Evolutionary conservation across 2,888 invertebrate species (phyloP), one percentile per base, ranked within the genome.

Genomic region (Criorhina ranunculi): DNA sequence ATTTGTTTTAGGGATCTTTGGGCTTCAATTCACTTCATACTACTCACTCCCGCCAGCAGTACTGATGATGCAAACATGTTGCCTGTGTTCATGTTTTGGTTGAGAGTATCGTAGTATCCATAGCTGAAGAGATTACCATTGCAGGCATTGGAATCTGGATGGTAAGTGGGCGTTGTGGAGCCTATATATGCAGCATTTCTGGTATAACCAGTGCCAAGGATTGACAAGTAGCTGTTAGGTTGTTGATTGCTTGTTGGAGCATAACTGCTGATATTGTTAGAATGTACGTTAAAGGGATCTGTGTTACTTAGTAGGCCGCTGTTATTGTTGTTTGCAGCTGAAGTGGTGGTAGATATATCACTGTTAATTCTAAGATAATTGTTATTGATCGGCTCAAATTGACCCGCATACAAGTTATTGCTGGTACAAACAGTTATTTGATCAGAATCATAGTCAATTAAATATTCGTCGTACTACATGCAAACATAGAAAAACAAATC

Each of bases 401-500:
- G 85, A 64, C 70, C 70, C 42, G 77, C 70, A 81, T 77, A 87
- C 66, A 76, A 40, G 72, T 80, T 86, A 86, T 87, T 87, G 76
- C 70, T 87, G 57, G 86, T 87, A 78, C 75, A 83, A 87, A 86
- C 77, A 8, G 87, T 87, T 87, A 87, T 87, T 77, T 88, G 86
- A 87, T 88, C 87, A 53, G 87, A 87, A 78, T 88, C 87, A 86
- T 86, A 88, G 72, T 88, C 87, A 86, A 88, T 88, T 86, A 88
- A 82, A 86, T 86, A 86, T 55, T 88, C 87, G 86, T 88, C 85
- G 85, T 73, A 87, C 88, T 88, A 87, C 87, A 87, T 88, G 88
- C 88, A 87, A 87, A 82, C 87, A 87, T 83, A 85, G 80, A 78
- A 86, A 86, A 85, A 80, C 64, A 55, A 79, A 83, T 69, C 9